Conservation (phyloP, 2,113 vertebrate species). For the Pollachius pollachius region DNA sequence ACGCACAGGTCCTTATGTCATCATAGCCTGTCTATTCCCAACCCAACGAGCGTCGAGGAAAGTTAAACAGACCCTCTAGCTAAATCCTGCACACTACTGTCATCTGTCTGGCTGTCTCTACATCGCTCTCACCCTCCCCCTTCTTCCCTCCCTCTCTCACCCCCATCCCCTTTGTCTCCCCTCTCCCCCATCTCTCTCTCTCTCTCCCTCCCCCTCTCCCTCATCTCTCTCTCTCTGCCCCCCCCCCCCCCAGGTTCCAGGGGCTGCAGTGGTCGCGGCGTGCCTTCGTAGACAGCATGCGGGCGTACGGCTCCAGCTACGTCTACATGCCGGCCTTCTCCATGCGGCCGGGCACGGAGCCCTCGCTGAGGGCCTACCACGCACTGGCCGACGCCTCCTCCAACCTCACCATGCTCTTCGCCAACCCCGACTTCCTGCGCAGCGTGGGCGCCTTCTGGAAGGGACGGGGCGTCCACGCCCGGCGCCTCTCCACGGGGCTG, state of each 20-base stretch:
- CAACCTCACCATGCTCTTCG: constrained; percentile 89
- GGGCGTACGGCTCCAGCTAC: constrained; percentile 89
- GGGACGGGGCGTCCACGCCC: constrained; percentile 83
- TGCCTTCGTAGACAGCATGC: constrained; percentile 88
- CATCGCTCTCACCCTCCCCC: no score
- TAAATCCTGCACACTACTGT: no score
- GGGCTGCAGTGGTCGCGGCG: constrained; percentile 94
- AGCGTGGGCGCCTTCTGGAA: constrained; percentile 93
- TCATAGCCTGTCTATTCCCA: no score
- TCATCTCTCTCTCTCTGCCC: background rate
- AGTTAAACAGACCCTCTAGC: no score
- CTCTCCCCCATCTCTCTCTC: no score
- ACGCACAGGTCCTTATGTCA: background rate
- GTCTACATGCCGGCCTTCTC: constrained; percentile 98
- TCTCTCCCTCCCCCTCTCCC: no score
- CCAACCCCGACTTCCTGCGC: constrained; percentile 90
- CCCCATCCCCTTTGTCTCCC: no score
- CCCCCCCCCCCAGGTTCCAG: constrained; percentile 80
- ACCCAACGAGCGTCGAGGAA: no score
- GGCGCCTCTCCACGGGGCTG: constrained; percentile 90
- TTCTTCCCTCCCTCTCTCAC: no score
- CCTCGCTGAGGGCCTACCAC: constrained; percentile 85
- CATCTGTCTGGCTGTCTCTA: no score
- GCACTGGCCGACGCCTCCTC: constrained; percentile 84
- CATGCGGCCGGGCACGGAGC: constrained; percentile 88